Conservation (phyloP, 2,797 vertebrate species). For the Oryzias dopingdopingensis region DNA sequence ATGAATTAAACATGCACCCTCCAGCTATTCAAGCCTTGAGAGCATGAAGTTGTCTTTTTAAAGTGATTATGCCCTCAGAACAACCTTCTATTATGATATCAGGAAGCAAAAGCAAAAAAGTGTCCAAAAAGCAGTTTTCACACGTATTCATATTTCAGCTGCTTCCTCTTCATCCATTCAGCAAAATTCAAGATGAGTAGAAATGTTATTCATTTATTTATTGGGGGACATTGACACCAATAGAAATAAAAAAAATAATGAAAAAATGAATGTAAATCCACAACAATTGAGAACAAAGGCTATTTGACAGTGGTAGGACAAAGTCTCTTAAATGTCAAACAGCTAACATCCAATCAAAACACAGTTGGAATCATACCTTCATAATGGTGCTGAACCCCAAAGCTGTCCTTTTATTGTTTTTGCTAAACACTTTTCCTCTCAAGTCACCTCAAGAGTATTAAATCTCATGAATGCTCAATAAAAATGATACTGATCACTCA, state of each 20-base stretch:
- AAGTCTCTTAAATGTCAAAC: too few relatives aligned
- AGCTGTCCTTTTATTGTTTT: too few relatives aligned
- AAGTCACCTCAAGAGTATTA: too few relatives aligned
- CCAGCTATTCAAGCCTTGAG: conserved; percentile 19
- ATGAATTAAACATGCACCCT: conserved; percentile 44
- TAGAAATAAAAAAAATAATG: not conserved
- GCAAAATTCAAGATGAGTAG: conserved; percentile 18
- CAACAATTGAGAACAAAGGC: too few relatives aligned
- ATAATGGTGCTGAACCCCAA: too few relatives aligned
- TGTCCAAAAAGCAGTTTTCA: conserved; percentile 12
- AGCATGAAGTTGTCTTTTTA: conserved; percentile 20
- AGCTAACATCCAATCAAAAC: too few relatives aligned
- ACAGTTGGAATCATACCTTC: too few relatives aligned
- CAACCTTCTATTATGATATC: conserved; percentile 18
- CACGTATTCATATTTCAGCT: conserved; percentile 23
- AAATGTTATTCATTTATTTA: not conserved
- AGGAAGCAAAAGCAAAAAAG: not conserved
- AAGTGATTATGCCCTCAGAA: conserved; percentile 21
- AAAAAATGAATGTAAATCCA: not conserved
- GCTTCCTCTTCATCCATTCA: conserved; percentile 20
- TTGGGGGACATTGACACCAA: not conserved
- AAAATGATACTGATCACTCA: not conserved
- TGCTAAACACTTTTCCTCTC: too few relatives aligned
- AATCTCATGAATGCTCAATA: too few relatives aligned
- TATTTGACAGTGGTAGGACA: too few relatives aligned